phyloP scores from a whole-genome alignment of 2,113 vertebrate genomes.

The Tragelaphus buxtoni region DNA sequence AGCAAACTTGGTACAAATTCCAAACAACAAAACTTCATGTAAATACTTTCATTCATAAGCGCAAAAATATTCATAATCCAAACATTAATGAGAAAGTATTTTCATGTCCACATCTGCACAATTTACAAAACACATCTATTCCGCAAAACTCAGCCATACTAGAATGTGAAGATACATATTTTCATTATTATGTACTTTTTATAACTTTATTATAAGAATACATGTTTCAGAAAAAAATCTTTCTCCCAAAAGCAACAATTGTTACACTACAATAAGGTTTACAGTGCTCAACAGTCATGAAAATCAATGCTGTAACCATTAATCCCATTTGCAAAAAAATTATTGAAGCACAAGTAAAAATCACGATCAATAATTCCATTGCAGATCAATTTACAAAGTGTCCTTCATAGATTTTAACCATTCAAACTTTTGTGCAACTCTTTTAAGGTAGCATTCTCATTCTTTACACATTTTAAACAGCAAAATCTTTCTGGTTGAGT shows the following conservation, averaged over 20 bases:
- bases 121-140: conserved; percentile 24
- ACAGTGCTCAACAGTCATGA: not conserved
- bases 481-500: conserved; percentile 15
- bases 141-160: not conserved
- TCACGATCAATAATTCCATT: conserved; percentile 11
- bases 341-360: not conserved
- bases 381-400: not conserved
- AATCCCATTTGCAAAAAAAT: not conserved
- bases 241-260: not conserved
- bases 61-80: conserved; percentile 29
- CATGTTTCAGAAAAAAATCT: not conserved
- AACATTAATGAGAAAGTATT: conserved; percentile 38
- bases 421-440: not conserved
- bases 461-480: not conserved
- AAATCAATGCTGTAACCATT: not conserved
- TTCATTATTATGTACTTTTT: conserved; percentile 21
- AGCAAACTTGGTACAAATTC: not conserved
- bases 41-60: conserved; percentile 40
- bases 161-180: conserved; percentile 1
- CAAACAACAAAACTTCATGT: conserved; percentile 30
- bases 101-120: conserved; percentile 2
- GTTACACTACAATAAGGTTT: not conserved
- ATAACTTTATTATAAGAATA: conserved; percentile 25
- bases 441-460: not conserved
- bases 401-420: not conserved